phyloP scores from a whole-genome alignment of 2,113 vertebrate genomes.

The Toxotes chatareus region DNA sequence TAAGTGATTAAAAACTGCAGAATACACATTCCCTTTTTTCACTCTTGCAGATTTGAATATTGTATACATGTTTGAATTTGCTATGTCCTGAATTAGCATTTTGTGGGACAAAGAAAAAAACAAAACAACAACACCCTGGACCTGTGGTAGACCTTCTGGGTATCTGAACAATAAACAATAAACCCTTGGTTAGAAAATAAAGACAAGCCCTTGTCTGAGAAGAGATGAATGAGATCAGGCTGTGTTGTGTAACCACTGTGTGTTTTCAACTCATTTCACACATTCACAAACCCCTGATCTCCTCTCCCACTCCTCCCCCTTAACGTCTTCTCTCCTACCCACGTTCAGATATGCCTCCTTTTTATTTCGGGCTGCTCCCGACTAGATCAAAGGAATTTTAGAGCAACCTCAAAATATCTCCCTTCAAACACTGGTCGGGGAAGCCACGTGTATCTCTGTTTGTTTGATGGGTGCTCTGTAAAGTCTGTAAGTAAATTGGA shows the following conservation, averaged over 20 bases:
- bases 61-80: background rate
- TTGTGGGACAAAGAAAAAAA: background rate
- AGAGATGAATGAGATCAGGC: constrained; percentile 4
- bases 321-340: constrained; percentile 1
- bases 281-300: constrained; percentile 32
- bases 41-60: background rate
- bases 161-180: background rate
- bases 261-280: constrained; percentile 35
- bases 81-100: background rate
- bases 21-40: background rate
- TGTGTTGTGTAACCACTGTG: constrained; percentile 35
- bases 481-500: constrained; percentile 38
- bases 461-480: constrained; percentile 47
- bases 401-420: constrained; percentile 72
- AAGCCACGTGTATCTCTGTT: constrained; percentile 43
- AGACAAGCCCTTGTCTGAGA: background rate
- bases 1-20: no score
- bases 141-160: background rate
- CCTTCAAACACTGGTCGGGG: constrained; percentile 46
- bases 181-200: background rate
- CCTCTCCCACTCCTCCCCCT: constrained; percentile 31
- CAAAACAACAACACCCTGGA: background rate
- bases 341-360: constrained; percentile 17
- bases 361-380: constrained; percentile 49
- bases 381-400: constrained; percentile 75